Percentiles rank a stretch among this genome's conserved stretches.
Conservation (phyloP, 1,140 invertebrate species). For the Mycetomoellerius zeteki region DNA sequence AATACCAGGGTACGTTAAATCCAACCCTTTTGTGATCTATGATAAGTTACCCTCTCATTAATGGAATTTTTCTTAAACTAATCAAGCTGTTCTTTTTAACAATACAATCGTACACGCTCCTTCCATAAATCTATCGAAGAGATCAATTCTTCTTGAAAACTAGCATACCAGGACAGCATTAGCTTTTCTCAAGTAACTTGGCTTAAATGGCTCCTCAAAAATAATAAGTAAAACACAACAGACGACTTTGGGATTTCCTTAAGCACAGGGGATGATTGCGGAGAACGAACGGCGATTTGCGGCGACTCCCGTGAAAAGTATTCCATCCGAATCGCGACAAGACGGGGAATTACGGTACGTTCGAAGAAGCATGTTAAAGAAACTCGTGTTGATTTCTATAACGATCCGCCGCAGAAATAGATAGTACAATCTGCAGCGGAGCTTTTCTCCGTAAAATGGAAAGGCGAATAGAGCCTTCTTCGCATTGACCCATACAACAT, state of each 20-base stretch:
- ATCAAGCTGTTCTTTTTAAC: neutral
- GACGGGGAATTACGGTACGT: slow-evolving; percentile 35
- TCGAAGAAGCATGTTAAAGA: slow-evolving; percentile 41
- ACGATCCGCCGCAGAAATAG: neutral
- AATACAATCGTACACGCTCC: neutral
- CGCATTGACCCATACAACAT: slow-evolving; percentile 14
- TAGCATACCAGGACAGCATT: neutral
- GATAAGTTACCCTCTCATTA: slow-evolving; percentile 1
- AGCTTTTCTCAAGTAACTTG: slow-evolving; percentile 8
- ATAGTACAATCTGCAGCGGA: neutral
- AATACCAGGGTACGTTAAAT: slow-evolving; percentile 39
- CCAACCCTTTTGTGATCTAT: neutral
- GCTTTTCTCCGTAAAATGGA: slow-evolving; percentile 27
- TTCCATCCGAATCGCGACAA: slow-evolving; percentile 27
- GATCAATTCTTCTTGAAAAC: neutral
- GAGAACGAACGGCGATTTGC: slow-evolving; percentile 4
- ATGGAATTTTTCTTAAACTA: neutral
- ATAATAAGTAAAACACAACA: too few species aligned
- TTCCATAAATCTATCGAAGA: neutral
- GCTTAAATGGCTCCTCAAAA: too few species aligned
- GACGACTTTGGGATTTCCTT: too few species aligned
- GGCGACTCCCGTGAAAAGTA: slow-evolving; percentile 51
- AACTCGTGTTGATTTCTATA: slow-evolving; percentile 26
- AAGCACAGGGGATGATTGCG: slow-evolving; percentile 6
- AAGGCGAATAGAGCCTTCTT: neutral